These are phyloP conservation scores for Pseudolaguvia tuberculata DNA, from an alignment of 2,113 vertebrate genomes.

Conservation along the genomic window DNA sequence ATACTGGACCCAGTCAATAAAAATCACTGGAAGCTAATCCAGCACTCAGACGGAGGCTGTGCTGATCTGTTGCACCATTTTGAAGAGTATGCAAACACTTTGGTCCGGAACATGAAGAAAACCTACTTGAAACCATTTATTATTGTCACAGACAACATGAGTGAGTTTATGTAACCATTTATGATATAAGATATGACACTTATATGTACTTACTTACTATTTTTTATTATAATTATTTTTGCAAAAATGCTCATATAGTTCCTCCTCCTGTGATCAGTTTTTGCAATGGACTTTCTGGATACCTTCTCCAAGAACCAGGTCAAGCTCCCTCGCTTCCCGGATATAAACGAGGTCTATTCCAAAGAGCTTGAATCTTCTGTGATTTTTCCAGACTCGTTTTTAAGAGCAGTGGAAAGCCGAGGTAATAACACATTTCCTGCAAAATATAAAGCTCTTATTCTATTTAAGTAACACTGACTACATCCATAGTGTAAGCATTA, in stretches of 20 bases:
- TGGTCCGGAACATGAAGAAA: conserved; percentile 74
- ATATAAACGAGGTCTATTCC: conserved; percentile 66
- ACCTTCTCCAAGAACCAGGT: conserved; percentile 71
- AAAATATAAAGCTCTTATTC: neutral
- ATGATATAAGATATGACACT: too few relatives aligned
- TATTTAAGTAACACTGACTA: too few relatives aligned
- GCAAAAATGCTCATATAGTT: neutral
- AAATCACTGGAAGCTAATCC: conserved; percentile 80
- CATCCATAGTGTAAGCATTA: neutral
- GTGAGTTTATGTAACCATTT: conserved; percentile 59
- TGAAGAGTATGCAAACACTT: conserved; percentile 73
- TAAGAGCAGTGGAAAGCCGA: conserved; percentile 63
- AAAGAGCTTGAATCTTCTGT: conserved; percentile 73
- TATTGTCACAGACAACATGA: conserved; percentile 77
- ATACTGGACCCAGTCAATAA: conserved; percentile 73
- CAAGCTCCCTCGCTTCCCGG: conserved; percentile 69
- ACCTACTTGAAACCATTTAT: conserved; percentile 83
- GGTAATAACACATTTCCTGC: conserved; percentile 46
- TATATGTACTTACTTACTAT: neutral
- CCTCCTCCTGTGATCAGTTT: conserved; percentile 60
- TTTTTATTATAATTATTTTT: neutral
- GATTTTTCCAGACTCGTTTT: conserved; percentile 72
- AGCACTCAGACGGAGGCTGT: conserved; percentile 69
- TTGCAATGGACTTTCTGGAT: conserved; percentile 78
- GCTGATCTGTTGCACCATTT: conserved; percentile 71